Percentiles rank a stretch among this genome's conserved stretches.
Conservation (phyloP, 2,888 invertebrate genomes). For the Himalopsyche tibetana region DNA sequence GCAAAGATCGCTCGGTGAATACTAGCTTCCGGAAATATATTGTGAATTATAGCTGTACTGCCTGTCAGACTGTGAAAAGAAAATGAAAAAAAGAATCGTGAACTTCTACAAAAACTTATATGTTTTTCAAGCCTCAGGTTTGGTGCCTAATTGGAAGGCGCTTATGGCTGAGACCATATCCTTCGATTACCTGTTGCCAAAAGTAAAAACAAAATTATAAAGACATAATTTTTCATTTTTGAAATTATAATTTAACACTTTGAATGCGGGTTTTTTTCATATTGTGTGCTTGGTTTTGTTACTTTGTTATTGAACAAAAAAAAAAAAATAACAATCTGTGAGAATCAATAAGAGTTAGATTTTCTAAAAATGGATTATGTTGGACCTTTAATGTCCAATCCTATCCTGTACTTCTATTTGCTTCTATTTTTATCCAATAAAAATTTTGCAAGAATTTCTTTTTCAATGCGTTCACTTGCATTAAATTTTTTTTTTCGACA, state of each 20-base stretch:
- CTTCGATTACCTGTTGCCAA: neutral
- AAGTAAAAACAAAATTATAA: slow-evolving; percentile 2
- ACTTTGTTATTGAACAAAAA: neutral
- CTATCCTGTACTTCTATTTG: no score
- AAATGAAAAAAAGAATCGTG: neutral
- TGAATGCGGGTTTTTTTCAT: neutral
- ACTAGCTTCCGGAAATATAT: neutral
- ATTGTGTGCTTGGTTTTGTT: neutral
- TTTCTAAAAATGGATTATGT: no score
- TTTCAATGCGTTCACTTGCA: no score
- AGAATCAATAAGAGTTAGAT: no score
- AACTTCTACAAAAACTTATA: neutral
- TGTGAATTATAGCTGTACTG: neutral
- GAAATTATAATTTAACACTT: neutral
- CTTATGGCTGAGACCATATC: no score
- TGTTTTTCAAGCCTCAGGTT: neutral
- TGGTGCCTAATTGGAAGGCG: neutral
- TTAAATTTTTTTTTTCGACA: no score
- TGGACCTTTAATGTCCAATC: no score
- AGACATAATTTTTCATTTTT: neutral
- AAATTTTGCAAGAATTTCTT: no score
- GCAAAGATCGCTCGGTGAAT: neutral
- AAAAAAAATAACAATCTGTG: no score
- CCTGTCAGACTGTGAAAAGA: neutral
- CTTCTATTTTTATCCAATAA: no score